These are phyloP conservation scores for Passer domesticus DNA, from an alignment of 2,113 vertebrate genomes.

Conservation along the genomic window DNA sequence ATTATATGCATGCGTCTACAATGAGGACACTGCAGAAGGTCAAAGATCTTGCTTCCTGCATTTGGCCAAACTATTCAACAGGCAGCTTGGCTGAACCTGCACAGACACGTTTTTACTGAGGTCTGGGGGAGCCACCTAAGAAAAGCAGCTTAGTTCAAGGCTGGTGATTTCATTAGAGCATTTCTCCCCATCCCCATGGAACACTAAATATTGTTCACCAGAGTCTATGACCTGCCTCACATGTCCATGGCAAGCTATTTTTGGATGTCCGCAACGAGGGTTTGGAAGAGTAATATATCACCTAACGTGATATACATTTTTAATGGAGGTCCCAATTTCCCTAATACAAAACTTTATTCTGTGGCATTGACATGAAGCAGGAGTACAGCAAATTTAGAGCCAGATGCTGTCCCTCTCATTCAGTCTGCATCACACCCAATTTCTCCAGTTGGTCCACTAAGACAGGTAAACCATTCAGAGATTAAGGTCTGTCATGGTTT, in stretches of 20 bases:
- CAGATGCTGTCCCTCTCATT: not conserved
- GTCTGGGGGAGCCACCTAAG: constrained; percentile 34
- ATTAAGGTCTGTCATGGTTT: not conserved
- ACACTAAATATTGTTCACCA: constrained; percentile 2
- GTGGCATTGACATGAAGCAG: constrained; percentile 8
- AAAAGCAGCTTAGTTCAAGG: constrained; percentile 38
- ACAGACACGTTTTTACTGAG: not conserved
- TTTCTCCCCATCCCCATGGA: constrained; percentile 13
- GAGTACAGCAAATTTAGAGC: not conserved
- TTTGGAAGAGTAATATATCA: not conserved
- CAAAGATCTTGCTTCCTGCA: constrained; percentile 69
- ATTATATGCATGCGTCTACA: constrained; percentile 68
- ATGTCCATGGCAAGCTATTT: not conserved
- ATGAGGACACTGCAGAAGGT: constrained; percentile 68
- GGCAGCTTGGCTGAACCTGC: constrained; percentile 42
- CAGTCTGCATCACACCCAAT: not conserved
- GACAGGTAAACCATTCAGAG: not conserved
- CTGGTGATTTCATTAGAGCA: constrained; percentile 50
- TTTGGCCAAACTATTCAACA: constrained; percentile 63
- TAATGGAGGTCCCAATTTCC: not conserved
- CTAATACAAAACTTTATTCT: constrained; percentile 19
- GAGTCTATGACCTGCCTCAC: not conserved
- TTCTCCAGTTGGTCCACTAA: not conserved
- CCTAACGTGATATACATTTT: not conserved
- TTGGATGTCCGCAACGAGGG: not conserved